Percentiles rank a stretch among this genome's conserved stretches.
Evolutionary conservation across 2,113 vertebrate species (phyloP).

Genomic region (Sula dactylatra): DNA sequence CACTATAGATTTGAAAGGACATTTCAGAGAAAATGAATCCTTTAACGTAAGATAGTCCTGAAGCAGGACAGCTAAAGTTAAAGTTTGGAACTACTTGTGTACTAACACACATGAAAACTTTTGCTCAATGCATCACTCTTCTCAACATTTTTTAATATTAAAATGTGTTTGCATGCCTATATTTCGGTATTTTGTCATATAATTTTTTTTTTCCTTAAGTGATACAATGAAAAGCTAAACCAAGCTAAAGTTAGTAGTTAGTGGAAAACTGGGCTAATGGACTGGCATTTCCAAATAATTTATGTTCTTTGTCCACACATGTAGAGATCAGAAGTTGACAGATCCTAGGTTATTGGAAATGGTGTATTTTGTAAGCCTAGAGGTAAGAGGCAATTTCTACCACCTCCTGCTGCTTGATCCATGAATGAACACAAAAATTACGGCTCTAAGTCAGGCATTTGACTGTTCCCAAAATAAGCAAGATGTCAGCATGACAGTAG

Average conservation of each 20-base stretch:
- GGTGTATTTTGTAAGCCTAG: background rate
- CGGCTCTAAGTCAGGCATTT: background rate
- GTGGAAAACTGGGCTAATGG: background rate
- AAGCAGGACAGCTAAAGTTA: background rate
- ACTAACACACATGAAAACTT: background rate
- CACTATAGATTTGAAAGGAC: background rate
- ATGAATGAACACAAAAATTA: background rate
- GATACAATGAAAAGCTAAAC: background rate
- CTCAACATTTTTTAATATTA: background rate
- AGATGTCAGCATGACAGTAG: background rate
- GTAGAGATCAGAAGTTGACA: background rate
- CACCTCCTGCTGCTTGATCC: background rate
- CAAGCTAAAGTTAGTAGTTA: background rate
- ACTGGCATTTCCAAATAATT: background rate
- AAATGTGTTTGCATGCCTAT: background rate
- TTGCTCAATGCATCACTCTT: background rate
- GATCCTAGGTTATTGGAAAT: background rate
- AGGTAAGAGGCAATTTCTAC: background rate
- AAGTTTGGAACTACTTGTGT: background rate
- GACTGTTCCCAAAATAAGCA: background rate
- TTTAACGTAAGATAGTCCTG: background rate
- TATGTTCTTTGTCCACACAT: background rate
- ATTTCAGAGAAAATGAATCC: background rate
- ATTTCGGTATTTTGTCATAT: background rate
- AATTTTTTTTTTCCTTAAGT: background rate